Conservation (phyloP, 1,140 invertebrate species). For the Ditylenchus dipsaci region DNA sequence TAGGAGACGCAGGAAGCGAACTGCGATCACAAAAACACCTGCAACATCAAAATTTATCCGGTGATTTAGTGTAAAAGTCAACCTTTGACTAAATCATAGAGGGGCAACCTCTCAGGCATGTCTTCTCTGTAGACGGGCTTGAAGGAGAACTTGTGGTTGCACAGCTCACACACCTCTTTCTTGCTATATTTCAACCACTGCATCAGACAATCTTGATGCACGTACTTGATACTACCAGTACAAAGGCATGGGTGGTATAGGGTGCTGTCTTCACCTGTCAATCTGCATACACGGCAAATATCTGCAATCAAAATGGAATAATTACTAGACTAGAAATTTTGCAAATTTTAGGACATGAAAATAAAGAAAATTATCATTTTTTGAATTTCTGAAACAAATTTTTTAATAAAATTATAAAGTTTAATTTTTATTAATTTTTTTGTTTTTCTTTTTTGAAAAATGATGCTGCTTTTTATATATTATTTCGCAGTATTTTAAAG, state of each 20-base stretch:
- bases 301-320: slow-evolving; percentile 63
- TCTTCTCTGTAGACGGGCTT: slow-evolving; percentile 97
- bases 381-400: no score
- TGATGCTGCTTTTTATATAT: no score
- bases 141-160: slow-evolving; percentile 93
- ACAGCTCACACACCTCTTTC: slow-evolving; percentile 97
- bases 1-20: slow-evolving; percentile 88
- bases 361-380: no score
- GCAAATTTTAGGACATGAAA: no score
- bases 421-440: no score
- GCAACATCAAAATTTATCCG: slow-evolving; percentile 60
- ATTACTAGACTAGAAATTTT: no score
- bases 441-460: no score
- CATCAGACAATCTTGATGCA: slow-evolving; percentile 77
- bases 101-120: slow-evolving; percentile 89
- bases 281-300: slow-evolving; percentile 91
- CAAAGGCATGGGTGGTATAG: slow-evolving; percentile 97
- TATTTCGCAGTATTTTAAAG: no score
- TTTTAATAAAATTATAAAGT: no score
- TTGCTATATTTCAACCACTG: slow-evolving; percentile 79
- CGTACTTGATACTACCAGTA: slow-evolving; percentile 96
- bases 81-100: slow-evolving; percentile 60
- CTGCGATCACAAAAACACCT: slow-evolving; percentile 77
- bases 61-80: not conserved
- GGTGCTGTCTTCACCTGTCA: slow-evolving; percentile 59